These are phyloP conservation scores for Caenorhabditis wallacei DNA, from an alignment of 2,888 invertebrate species.

Conservation along the genomic window DNA sequence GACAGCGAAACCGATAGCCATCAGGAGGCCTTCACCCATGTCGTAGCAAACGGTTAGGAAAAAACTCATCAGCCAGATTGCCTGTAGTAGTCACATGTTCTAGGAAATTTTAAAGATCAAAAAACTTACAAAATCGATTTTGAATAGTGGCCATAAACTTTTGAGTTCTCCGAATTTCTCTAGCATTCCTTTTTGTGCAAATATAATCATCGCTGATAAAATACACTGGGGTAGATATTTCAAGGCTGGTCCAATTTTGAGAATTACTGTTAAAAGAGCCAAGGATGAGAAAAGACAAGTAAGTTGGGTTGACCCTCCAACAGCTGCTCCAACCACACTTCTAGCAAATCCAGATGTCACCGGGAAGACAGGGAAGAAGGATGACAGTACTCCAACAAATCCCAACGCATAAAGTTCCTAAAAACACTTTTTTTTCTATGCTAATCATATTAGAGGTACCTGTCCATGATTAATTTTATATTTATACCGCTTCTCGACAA, in stretches of 20 bases:
- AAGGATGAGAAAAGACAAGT: slow-evolving; percentile 81
- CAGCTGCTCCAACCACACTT: slow-evolving; percentile 81
- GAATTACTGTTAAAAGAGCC: slow-evolving; percentile 78
- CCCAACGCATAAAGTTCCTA: slow-evolving; percentile 82
- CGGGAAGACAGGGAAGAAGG: slow-evolving; percentile 82
- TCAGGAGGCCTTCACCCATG: slow-evolving; percentile 79
- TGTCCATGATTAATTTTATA: slow-evolving; percentile 81
- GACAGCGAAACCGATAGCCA: slow-evolving; percentile 80
- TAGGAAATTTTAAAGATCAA: neutral
- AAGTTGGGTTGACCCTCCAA: slow-evolving; percentile 79
- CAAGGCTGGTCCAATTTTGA: slow-evolving; percentile 81
- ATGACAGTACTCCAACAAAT: slow-evolving; percentile 81
- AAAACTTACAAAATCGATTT: slow-evolving; percentile 79
- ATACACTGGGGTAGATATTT: slow-evolving; percentile 82
- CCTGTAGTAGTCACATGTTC: slow-evolving; percentile 60
- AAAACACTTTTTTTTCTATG: slow-evolving; percentile 18
- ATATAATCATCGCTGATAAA: slow-evolving; percentile 80
- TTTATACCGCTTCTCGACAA: slow-evolving; percentile 81
- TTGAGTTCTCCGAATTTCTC: slow-evolving; percentile 78
- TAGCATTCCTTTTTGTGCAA: slow-evolving; percentile 78
- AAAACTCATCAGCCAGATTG: slow-evolving; percentile 80
- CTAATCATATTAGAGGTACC: slow-evolving; percentile 48
- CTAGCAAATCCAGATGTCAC: slow-evolving; percentile 82
- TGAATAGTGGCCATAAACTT: slow-evolving; percentile 81
- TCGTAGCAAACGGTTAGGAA: slow-evolving; percentile 81